Evolutionary conservation across 2,888 invertebrate species (phyloP).

Genomic region (Byasa hedistus): DNA sequence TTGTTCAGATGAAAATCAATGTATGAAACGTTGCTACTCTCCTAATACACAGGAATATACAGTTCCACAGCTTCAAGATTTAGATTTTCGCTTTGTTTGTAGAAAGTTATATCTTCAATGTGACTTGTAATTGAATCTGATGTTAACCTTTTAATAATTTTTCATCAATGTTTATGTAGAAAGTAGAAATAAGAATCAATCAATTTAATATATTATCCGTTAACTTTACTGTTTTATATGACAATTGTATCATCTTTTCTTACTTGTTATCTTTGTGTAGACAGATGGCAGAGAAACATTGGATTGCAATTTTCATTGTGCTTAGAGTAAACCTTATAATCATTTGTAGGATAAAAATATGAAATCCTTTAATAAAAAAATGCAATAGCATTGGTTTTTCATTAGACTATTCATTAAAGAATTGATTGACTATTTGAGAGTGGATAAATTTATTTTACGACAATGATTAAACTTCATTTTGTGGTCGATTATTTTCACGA

Average conservation of each 20-base stretch:
- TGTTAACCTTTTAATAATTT: not conserved
- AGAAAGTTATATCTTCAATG: constrained; percentile 69
- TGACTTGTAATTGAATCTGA: not conserved
- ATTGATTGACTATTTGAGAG: not conserved
- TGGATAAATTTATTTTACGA: not conserved
- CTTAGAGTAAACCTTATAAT: not conserved
- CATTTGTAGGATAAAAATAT: not conserved
- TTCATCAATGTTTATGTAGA: not conserved
- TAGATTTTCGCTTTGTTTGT: constrained; percentile 84
- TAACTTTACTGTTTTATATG: not conserved
- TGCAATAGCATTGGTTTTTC: not conserved
- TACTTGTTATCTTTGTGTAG: not conserved
- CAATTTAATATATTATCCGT: not conserved
- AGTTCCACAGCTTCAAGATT: constrained; percentile 83
- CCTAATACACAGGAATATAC: constrained; percentile 55
- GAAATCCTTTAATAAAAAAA: not conserved
- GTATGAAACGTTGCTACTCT: constrained; percentile 65
- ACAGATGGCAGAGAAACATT: not conserved
- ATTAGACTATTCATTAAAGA: not conserved
- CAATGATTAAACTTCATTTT: not conserved
- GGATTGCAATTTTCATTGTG: not conserved
- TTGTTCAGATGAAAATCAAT: constrained; percentile 70
- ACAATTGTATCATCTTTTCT: not conserved
- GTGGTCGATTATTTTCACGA: too few species aligned
- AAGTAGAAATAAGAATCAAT: too few species aligned